phyloP scores from a whole-genome alignment of 2,797 vertebrate species.

The Poeciliopsis paucimaculata region DNA sequence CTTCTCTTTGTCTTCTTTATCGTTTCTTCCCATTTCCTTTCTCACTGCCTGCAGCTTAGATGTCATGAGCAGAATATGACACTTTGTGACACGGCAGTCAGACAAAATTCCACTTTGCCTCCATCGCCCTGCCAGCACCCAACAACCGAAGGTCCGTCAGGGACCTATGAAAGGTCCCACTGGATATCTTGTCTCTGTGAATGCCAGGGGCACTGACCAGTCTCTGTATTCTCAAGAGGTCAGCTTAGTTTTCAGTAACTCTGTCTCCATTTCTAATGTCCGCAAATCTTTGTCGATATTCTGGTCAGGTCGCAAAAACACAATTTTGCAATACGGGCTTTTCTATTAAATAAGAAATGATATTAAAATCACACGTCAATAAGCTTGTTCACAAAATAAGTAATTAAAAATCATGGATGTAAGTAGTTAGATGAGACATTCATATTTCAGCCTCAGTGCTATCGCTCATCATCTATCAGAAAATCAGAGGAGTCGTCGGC shows the following conservation, averaged over 20 bases:
- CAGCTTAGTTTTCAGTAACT: conserved; percentile 38
- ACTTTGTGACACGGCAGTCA: conserved; percentile 92
- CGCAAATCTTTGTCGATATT: too few relatives aligned
- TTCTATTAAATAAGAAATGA: too few relatives aligned
- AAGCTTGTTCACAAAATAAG: too few relatives aligned
- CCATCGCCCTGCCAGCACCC: conserved; percentile 87
- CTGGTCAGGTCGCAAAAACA: too few relatives aligned
- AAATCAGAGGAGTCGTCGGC: too few relatives aligned
- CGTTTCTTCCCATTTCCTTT: conserved; percentile 54
- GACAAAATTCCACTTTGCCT: conserved; percentile 90
- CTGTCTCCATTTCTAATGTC: too few relatives aligned
- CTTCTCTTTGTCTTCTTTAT: conserved; percentile 48
- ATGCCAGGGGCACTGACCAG: conserved; percentile 45
- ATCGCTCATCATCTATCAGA: too few relatives aligned
- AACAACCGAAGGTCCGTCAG: conserved; percentile 84
- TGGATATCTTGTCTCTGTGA: conserved; percentile 60
- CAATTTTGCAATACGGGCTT: too few relatives aligned
- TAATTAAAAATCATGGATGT: too few relatives aligned
- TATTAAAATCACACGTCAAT: too few relatives aligned
- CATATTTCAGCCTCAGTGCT: too few relatives aligned
- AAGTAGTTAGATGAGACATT: too few relatives aligned
- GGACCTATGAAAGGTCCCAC: conserved; percentile 68
- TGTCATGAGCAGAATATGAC: conserved; percentile 92
- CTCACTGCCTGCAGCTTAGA: conserved; percentile 69
- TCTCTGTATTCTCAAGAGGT: conserved; percentile 50